phyloP scores from a whole-genome alignment of 2,888 invertebrate species.

The Calameuta pallipes region DNA sequence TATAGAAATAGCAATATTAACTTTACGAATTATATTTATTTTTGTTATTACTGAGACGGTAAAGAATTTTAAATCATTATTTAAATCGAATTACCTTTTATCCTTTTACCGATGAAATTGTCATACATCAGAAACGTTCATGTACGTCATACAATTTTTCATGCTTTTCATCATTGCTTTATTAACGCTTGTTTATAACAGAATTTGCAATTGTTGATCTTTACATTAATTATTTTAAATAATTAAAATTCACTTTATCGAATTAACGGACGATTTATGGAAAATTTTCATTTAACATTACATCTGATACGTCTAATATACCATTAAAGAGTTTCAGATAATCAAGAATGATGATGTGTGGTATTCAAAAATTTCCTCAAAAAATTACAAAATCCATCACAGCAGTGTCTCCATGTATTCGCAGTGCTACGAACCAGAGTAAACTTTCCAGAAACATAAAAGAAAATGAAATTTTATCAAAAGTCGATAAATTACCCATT shows the following conservation, averaged over 20 bases:
- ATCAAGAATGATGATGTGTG: not conserved
- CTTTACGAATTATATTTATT: not conserved
- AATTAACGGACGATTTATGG: not conserved
- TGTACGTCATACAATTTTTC: not conserved
- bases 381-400: not conserved
- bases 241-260: not conserved
- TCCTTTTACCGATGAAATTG: not conserved
- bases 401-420: not conserved
- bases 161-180: not conserved
- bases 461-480: not conserved
- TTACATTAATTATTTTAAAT: not conserved
- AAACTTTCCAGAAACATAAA: too few relatives aligned
- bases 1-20: not conserved
- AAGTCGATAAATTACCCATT: not conserved
- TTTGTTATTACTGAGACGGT: not conserved
- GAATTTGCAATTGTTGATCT: not conserved
- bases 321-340: not conserved
- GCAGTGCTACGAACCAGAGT: not conserved
- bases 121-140: too few relatives aligned
- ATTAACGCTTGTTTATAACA: not conserved
- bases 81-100: not conserved
- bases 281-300: not conserved
- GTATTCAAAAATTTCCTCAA: not conserved
- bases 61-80: not conserved
- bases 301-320: too few relatives aligned